A percentile compares a stretch with the other conserved stretches of the same genome.
Conservation (phyloP, 2,888 invertebrate genomes). For the Drosophila kuntzei region DNA sequence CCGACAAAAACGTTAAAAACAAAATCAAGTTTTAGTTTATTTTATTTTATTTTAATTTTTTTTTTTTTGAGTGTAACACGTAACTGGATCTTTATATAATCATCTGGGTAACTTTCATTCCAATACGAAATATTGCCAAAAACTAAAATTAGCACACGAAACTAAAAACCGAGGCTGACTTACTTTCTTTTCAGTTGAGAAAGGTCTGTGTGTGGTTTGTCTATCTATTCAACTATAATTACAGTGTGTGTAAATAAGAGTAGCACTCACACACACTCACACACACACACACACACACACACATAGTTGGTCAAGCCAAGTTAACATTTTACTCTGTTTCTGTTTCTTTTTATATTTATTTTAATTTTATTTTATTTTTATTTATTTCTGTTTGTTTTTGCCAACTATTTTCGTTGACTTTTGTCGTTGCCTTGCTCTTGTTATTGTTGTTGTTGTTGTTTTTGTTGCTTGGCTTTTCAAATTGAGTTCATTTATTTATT, state of each 20-base stretch:
- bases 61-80: constrained; percentile 23
- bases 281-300: constrained; percentile 14
- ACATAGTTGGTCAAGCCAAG: constrained; percentile 16
- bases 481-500: constrained; percentile 74
- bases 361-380: constrained; percentile 29
- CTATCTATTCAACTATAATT: constrained; percentile 23
- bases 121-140: constrained; percentile 12
- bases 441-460: constrained; percentile 44
- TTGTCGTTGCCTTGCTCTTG: constrained; percentile 48
- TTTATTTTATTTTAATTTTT: neutral
- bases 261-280: constrained; percentile 14
- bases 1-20: neutral
- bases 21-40: constrained; percentile 44
- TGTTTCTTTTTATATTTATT: constrained; percentile 12
- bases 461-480: constrained; percentile 39
- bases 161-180: constrained; percentile 30
- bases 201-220: constrained; percentile 59
- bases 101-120: constrained; percentile 42
- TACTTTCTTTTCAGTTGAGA: constrained; percentile 75
- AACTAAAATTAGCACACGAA: constrained; percentile 33
- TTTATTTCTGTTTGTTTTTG: constrained; percentile 27
- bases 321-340: constrained; percentile 41
- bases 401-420: constrained; percentile 55
- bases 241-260: constrained; percentile 25
- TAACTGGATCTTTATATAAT: constrained; percentile 53